Base-by-base conservation (phyloP, 2,888 invertebrate species). In the Amphipoea lucens region DNA sequence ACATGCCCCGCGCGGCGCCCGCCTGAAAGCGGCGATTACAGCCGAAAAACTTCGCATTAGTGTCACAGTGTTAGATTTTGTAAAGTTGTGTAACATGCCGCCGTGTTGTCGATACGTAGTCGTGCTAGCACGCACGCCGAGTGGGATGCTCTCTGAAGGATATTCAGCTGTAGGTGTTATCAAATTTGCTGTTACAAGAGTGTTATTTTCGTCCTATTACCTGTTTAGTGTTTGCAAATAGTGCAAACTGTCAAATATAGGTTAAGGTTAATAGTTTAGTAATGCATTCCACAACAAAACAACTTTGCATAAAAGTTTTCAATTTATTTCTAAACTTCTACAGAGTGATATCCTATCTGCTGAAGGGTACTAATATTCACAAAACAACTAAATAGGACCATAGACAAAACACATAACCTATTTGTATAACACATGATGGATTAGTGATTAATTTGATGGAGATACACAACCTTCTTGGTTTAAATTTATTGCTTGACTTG, bases 31-130 rank as follows among this genome's bases (percentile, higher is more conserved):
- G 90, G 87, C 79, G 82, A 86, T 91, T 92, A 87, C 87, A 85
- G 81, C 73, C 88, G 57, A 83, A 78, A 86, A 77, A 75, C 66
- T 83, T 88, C 78, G 82, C 85, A 86, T 83, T 84, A 83, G 75
- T 89, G 85, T 88, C 87, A 82, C 86, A 81, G 83, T 89, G 86
- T 86, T 90, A 89, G 84, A 78, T 90, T 90, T 90, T 89, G 90
- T 87, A 85, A 91, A 86, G 94, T 96, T 96, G 96, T 96, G 95
- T 96, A 96, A 96, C 94, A 93, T 89, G 92, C 89, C 91, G 92
- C 90, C 94, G 93, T 94, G 94, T 93, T 94, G 89, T 91, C 91
- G 90, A 89, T 88, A 88, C 84, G 92, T 92, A 93, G 93, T 91
- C 93, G 92, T 88, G 88, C 86, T 89, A 83, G 79, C 88, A 88